Evolutionary conservation across 1,140 invertebrate genomes (phyloP).

Genomic region (Ceratina calcarata): DNA sequence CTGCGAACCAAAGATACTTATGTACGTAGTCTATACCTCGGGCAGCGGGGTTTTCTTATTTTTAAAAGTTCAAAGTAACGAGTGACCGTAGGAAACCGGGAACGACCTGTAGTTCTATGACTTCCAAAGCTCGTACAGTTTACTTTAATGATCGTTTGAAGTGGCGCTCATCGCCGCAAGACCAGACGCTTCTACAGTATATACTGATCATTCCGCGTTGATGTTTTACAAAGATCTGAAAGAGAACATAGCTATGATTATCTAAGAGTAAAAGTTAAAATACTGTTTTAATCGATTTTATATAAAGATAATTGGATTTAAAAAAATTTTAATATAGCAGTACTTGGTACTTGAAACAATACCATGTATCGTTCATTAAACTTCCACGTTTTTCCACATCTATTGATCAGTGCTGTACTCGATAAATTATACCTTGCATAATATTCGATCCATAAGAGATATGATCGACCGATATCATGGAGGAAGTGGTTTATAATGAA

Average conservation of each 20-base stretch:
- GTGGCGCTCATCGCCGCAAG: conserved; percentile 29
- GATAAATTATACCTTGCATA: too few relatives aligned
- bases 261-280: neutral
- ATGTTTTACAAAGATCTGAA: conserved; percentile 6
- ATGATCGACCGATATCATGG: neutral
- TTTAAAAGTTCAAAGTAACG: conserved; percentile 38
- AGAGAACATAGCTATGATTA: conserved; percentile 23
- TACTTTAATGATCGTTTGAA: conserved; percentile 52
- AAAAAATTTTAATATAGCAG: too few relatives aligned
- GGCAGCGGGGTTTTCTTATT: neutral
- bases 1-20: too few relatives aligned
- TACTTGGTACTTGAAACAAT: too few relatives aligned
- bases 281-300: neutral
- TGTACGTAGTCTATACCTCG: neutral
- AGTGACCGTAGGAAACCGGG: neutral
- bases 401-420: too few relatives aligned
- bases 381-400: neutral
- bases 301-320: neutral
- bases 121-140: conserved; percentile 24
- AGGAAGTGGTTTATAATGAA: neutral
- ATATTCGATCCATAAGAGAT: neutral
- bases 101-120: neutral
- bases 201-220: neutral
- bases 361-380: neutral
- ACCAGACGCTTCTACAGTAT: conserved; percentile 28